phyloP scores from a whole-genome alignment of 2,113 vertebrate species.

The Willisornis vidua region DNA sequence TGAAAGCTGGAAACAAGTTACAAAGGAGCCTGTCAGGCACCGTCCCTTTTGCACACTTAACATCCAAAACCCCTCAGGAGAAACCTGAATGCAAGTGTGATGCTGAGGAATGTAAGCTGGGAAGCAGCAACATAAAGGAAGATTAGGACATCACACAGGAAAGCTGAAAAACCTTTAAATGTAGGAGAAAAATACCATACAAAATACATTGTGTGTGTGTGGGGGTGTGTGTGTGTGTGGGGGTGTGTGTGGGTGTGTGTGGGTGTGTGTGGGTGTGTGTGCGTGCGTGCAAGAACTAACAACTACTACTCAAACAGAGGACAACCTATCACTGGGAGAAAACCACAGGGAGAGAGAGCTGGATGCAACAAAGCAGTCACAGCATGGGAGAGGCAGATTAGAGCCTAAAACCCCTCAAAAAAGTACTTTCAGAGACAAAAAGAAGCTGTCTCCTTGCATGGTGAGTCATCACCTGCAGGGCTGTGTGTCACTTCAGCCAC shows the following conservation, averaged over 20 bases:
- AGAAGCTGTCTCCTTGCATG: neutral
- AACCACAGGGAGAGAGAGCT: neutral
- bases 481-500: neutral
- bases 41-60: fast-evolving
- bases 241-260: no score
- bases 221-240: no score
- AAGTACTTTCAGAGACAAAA: neutral
- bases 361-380: neutral
- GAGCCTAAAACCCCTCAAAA: neutral
- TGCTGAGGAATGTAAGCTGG: neutral
- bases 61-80: neutral
- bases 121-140: neutral
- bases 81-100: neutral
- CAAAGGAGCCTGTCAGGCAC: neutral
- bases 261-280: no score
- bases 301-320: neutral
- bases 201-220: neutral
- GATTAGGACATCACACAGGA: neutral
- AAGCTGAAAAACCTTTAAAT: neutral
- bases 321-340: neutral
- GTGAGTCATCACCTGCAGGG: neutral
- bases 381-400: fast-evolving
- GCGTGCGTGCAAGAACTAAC: neutral
- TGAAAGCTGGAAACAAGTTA: neutral
- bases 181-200: neutral